Percentiles rank a stretch among this genome's conserved stretches.
Evolutionary conservation across 2,113 vertebrate species (phyloP).

Genomic region (Esox niger): DNA sequence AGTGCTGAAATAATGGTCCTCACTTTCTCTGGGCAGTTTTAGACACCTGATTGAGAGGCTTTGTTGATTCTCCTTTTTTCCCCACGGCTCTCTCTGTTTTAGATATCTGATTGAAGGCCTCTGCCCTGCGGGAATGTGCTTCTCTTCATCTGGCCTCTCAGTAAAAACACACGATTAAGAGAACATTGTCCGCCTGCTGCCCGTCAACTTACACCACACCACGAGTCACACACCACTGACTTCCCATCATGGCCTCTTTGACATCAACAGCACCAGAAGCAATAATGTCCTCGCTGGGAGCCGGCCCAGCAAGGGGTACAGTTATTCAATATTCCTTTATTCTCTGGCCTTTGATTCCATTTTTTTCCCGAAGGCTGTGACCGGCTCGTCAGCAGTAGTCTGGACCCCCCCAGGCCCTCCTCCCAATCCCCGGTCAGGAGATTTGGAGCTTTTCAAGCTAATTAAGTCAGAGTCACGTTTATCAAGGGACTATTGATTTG

Average conservation of each 20-base stretch:
- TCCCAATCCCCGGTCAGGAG: too few species aligned
- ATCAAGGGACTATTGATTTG: conserved; percentile 35
- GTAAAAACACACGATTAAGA: background rate
- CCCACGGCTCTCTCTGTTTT: background rate
- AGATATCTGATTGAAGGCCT: background rate
- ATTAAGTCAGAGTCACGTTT: conserved; percentile 18
- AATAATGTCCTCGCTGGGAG: background rate
- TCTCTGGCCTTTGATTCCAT: too few species aligned
- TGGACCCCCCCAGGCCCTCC: too few species aligned
- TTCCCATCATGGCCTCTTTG: conserved; percentile 22
- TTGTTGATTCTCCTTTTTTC: background rate
- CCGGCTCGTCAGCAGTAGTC: background rate
- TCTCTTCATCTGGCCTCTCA: conserved; percentile 12
- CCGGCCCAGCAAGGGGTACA: background rate
- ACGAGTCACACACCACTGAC: background rate
- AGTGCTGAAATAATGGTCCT: background rate
- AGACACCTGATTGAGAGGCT: background rate
- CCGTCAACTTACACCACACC: background rate
- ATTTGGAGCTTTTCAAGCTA: background rate
- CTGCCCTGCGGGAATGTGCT: background rate
- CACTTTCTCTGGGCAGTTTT: background rate
- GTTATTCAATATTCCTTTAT: background rate
- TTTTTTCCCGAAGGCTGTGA: background rate
- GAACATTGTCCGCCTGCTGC: background rate
- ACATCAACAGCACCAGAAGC: conserved; percentile 1